Base-by-base conservation (phyloP, 2,888 invertebrate genomes). In the Hemicrepidius hirtus region DNA sequence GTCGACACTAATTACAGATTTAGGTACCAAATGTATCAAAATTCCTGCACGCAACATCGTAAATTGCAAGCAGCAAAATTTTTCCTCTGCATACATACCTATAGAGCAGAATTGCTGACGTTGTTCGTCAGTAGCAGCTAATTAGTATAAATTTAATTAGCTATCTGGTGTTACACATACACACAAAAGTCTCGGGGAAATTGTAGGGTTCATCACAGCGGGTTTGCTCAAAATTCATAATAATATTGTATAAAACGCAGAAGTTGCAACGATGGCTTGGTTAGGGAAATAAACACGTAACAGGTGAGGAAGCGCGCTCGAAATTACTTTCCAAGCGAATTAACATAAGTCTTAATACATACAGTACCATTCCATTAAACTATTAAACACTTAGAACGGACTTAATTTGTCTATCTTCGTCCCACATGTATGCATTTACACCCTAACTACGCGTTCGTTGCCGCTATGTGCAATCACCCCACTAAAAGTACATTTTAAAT, bases 361-460 rank as follows among this genome's bases (percentile, higher is more conserved):
- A 65, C 73, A 69, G 55, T 73, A 62, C 60, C 60, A 55, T 73
- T 73, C 55, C 64, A 73, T 69, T 73, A 69, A 73, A 71, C 71
- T 67, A 67, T 67, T 71, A 71, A 66, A 71, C 66, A 69, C 68
- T 69, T 67, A 69, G 63, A 63, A 69, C 63, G 69, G 69, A 69
- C 69, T 69, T 69, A 69, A 69, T 69, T 69, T 67, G 28, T 20
- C 69, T 44, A 18, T 69, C 69, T 55, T 63, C 63, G 50, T 69
- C 28, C 49, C 35, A 53, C 64, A 65, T 24, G 50, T 68, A 44
- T 60, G 41, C 28, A 13, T 57, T 50, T 32, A 32, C 20, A 18
- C 18, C 53, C 53, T 13, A 37, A 57, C 13, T 37, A 57, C 60
- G 5, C 60, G 28, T 44, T 44, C 21, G 41, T 18, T 28, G 60